Percentiles rank a stretch among this genome's conserved stretches.
Evolutionary conservation across 2,888 invertebrate genomes (phyloP).

Genomic region (Volucella inanis): DNA sequence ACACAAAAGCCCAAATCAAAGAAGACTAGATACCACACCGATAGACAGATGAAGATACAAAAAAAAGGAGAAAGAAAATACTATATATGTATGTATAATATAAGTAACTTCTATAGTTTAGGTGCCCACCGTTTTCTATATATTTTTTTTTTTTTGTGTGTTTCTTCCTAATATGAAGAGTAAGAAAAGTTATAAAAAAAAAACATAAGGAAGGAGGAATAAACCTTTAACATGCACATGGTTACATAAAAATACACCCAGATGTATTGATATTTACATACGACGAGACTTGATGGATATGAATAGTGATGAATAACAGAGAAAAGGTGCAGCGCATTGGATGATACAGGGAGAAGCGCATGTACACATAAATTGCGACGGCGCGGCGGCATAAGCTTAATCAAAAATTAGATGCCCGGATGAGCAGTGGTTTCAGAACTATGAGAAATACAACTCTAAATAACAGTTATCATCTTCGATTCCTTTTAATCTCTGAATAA

Average conservation of each 20-base stretch:
- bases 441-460: neutral
- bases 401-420: neutral
- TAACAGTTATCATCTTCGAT: too few relatives aligned
- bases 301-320: conserved; percentile 40
- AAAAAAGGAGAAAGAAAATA: conserved; percentile 6
- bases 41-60: conserved; percentile 5
- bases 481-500: too few relatives aligned
- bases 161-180: neutral
- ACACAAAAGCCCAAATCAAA: conserved; percentile 52
- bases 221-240: conserved; percentile 25
- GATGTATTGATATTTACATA: conserved; percentile 37
- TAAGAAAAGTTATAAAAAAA: conserved; percentile 16
- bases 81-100: neutral
- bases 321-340: conserved; percentile 15
- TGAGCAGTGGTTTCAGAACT: conserved; percentile 25
- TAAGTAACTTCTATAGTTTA: conserved; percentile 48
- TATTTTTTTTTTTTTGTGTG: conserved; percentile 2
- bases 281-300: conserved; percentile 18
- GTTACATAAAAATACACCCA: neutral
- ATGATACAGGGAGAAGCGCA: conserved; percentile 37
- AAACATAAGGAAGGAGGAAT: conserved; percentile 44
- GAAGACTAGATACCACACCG: conserved; percentile 3
- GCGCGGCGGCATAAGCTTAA: neutral
- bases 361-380: neutral
- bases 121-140: conserved; percentile 31